Base-by-base conservation (phyloP, 1,140 invertebrate species). In the Gryon sp. region DNA sequence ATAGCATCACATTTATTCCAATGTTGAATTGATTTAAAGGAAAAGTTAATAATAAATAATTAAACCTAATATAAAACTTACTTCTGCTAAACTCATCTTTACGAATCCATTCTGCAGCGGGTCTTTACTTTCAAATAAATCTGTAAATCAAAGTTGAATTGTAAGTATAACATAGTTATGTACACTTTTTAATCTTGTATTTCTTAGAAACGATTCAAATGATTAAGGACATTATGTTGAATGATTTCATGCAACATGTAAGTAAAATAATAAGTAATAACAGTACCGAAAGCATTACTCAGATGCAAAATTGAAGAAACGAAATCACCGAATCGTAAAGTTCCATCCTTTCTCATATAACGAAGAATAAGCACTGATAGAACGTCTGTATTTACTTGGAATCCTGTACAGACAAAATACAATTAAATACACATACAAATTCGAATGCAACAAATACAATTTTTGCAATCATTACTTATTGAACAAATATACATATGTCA, bases 341-440 rank as follows among this genome's bases (percentile, higher is more conserved):
- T 97, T 36, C 96, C 96, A 85, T 98, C 96, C 87, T 97, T 97
- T 60, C 96, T 92, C 94, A 97, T 97, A 79, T 97, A 97, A 65
- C 95, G 90, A 50, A 97, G 89, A 38, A 97, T 93, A 11, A 98
- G 89, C 26, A 95, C 91, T 2, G 95, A 94, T 65, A 97, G 87
- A 36, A 95, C 94, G 52, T 95, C 94, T 12, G 94, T 95, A 76
- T 93, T 96, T 24, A 97, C 88, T 83, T 95, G 94, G 80, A 97
- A 97, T 5, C 96, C 92, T 92, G 68, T 12, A 41, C 43, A 69
- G 66, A 70, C 38, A 16, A 63, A 66, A 40, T 41, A 2, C 46
- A 19, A 62, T 12, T 28, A 5, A 57, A 32, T n/a, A 60, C 15
- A 36, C n/a, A 65, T 48, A 41, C 26, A 62, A 62, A 28, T 4